Evolutionary conservation across 2,888 invertebrate species (phyloP).

Genomic region (Conomelus anceps): DNA sequence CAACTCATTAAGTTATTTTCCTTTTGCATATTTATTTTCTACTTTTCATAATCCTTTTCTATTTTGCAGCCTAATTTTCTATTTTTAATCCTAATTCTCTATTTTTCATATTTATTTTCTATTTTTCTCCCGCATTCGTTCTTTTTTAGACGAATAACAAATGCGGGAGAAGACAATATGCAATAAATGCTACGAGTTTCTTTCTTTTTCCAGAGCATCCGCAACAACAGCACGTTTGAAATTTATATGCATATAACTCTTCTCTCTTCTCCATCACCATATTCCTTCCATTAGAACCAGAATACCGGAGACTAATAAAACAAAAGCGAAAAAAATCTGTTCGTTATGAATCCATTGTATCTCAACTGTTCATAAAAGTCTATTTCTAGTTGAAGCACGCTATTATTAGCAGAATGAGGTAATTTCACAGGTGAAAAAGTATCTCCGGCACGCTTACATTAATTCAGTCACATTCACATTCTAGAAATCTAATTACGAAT

Average conservation of each 20-base stretch:
- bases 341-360: background rate
- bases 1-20: too few species aligned
- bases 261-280: background rate
- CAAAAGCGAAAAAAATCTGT: background rate
- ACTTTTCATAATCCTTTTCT: too few species aligned
- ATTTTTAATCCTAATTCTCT: too few species aligned
- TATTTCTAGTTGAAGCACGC: background rate
- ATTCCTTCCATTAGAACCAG: background rate
- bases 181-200: background rate
- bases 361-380: background rate
- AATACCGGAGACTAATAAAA: background rate
- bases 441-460: background rate
- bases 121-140: too few species aligned
- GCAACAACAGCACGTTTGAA: background rate
- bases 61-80: too few species aligned
- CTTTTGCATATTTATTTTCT: too few species aligned
- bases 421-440: background rate
- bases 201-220: background rate
- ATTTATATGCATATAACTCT: background rate
- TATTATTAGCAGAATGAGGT: background rate
- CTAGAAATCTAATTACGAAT: background rate
- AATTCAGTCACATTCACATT: background rate
- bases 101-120: too few species aligned
- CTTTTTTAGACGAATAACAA: background rate
- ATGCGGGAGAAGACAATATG: background rate